Conservation (phyloP, 2,888 invertebrate species). For the Galeopsomyia nigrocyanea region DNA sequence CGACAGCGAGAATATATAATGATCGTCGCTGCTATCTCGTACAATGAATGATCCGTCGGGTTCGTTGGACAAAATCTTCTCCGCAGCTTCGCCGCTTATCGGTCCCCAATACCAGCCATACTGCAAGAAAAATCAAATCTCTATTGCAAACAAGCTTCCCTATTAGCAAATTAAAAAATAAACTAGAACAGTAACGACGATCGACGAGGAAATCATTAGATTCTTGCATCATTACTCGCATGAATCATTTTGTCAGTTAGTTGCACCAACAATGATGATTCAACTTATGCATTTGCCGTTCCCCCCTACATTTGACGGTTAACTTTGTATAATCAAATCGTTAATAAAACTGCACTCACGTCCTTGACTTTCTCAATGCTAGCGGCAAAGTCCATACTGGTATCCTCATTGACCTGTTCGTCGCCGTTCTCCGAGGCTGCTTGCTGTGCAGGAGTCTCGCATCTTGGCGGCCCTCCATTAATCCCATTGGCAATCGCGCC, state of each 20-base stretch:
- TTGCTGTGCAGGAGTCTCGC: slow-evolving; percentile 59
- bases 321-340: slow-evolving; percentile 5
- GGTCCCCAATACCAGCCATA: slow-evolving; percentile 98
- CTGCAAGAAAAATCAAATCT: slow-evolving; percentile 68
- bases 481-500: slow-evolving; percentile 67
- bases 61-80: slow-evolving; percentile 90
- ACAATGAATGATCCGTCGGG: slow-evolving; percentile 96
- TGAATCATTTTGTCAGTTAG: too few relatives aligned
- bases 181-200: slow-evolving; percentile 11
- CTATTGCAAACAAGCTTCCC: background rate
- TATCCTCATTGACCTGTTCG: slow-evolving; percentile 67
- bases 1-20: slow-evolving; percentile 93
- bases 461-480: slow-evolving; percentile 59
- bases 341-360: slow-evolving; percentile 73
- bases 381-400: slow-evolving; percentile 86
- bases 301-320: background rate
- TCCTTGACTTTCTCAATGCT: slow-evolving; percentile 95
- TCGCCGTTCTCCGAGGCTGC: slow-evolving; percentile 24
- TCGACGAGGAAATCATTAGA: too few relatives aligned
- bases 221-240: too few relatives aligned
- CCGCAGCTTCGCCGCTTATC: slow-evolving; percentile 90
- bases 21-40: slow-evolving; percentile 93
- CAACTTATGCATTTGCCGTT: background rate
- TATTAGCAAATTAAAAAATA: slow-evolving; percentile 9
- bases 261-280: slow-evolving; percentile 17